Evolutionary conservation across 2,888 invertebrate species (phyloP).

Genomic region (Apoda limacodes): DNA sequence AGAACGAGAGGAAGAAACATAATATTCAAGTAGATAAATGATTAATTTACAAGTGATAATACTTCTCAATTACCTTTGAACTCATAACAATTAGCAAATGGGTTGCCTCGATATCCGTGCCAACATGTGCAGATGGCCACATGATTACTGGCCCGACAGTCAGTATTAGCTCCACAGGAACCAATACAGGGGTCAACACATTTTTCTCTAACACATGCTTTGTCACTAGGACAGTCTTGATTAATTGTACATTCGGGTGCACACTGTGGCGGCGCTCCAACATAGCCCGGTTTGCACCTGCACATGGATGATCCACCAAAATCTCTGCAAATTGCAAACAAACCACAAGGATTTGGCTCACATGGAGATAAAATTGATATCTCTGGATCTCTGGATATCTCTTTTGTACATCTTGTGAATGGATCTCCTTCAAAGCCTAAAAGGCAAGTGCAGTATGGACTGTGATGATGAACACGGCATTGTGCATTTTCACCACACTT

Average conservation of each 20-base stretch:
- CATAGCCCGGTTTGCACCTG: slow-evolving; percentile 72
- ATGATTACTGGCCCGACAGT: slow-evolving; percentile 80
- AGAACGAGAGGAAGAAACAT: slow-evolving; percentile 2
- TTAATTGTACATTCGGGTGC: slow-evolving; percentile 82
- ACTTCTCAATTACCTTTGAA: slow-evolving; percentile 32
- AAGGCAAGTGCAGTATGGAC: slow-evolving; percentile 80
- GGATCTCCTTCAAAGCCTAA: slow-evolving; percentile 81
- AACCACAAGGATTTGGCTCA: slow-evolving; percentile 77
- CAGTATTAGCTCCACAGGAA: slow-evolving; percentile 76
- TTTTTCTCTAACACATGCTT: slow-evolving; percentile 79
- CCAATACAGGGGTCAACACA: slow-evolving; percentile 80
- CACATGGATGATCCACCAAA: slow-evolving; percentile 66
- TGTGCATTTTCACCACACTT: slow-evolving; percentile 78
- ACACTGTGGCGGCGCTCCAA: slow-evolving; percentile 78
- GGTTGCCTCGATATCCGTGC: slow-evolving; percentile 77
- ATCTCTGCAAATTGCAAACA: slow-evolving; percentile 73
- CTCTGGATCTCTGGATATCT: slow-evolving; percentile 67
- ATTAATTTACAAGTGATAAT: no score
- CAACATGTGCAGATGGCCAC: slow-evolving; percentile 81
- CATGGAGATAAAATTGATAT: slow-evolving; percentile 63
- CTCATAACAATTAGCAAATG: slow-evolving; percentile 68
- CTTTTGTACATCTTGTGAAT: slow-evolving; percentile 64
- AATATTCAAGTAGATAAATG: slow-evolving; percentile 1
- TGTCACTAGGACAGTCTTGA: slow-evolving; percentile 79
- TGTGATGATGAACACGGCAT: slow-evolving; percentile 76